Conservation (phyloP, 2,888 invertebrate genomes). For the Diloba caeruleocephala region DNA sequence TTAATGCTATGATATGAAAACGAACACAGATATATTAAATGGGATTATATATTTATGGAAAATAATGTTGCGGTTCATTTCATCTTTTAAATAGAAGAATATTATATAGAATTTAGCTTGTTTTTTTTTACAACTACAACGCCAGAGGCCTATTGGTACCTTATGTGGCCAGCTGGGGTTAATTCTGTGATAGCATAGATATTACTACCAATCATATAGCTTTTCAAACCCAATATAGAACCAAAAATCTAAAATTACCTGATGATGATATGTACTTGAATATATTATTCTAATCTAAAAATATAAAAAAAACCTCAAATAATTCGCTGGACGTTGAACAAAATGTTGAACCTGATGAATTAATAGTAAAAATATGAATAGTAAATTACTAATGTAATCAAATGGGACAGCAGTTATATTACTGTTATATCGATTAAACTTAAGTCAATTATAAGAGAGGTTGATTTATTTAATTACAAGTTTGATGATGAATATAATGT, state of each 20-base stretch:
- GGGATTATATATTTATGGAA: too few species aligned
- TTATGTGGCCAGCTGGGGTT: too few species aligned
- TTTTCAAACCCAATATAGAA: not conserved
- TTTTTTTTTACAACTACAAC: constrained; percentile 1
- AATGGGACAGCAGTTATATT: constrained; percentile 20
- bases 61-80: too few species aligned
- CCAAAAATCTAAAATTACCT: constrained; percentile 18
- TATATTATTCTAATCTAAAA: not conserved
- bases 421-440: not conserved
- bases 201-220: not conserved
- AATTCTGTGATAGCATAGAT: not conserved
- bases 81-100: not conserved
- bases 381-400: constrained; percentile 31
- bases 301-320: constrained; percentile 12
- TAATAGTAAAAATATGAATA: constrained; percentile 34
- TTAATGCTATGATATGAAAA: too few species aligned
- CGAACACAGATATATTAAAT: too few species aligned
- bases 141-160: too few species aligned
- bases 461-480: too few species aligned
- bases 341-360: constrained; percentile 37
- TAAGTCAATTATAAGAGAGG: too few species aligned
- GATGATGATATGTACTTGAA: not conserved
- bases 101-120: not conserved
- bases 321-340: constrained; percentile 26
- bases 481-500: too few species aligned